These are phyloP conservation scores for Ferrisia virgata DNA, from an alignment of 2,888 invertebrate genomes.

Conservation along the genomic window DNA sequence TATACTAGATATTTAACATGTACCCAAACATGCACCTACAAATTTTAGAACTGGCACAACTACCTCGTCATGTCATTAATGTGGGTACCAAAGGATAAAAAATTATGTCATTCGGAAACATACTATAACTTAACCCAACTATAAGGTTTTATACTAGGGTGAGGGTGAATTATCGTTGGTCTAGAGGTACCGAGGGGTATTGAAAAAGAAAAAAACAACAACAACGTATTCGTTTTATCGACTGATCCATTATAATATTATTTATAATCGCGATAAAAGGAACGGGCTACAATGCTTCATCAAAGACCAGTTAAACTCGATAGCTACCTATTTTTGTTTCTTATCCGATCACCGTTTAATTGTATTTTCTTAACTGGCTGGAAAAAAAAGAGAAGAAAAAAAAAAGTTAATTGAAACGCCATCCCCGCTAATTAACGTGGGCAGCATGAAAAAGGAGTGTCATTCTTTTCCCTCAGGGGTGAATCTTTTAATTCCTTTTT, in stretches of 20 bases:
- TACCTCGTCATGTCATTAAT: not conserved
- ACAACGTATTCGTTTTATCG: slow-evolving; percentile 27
- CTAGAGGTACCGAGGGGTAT: not conserved
- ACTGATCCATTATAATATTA: not conserved
- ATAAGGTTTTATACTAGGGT: not conserved
- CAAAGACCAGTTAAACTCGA: slow-evolving; percentile 30
- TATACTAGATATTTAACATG: not conserved
- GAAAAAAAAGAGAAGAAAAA: slow-evolving; percentile 19
- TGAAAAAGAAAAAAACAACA: too few species aligned
- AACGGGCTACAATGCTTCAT: not conserved
- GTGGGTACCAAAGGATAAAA: not conserved
- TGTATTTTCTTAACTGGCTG: slow-evolving; percentile 36
- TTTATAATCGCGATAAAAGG: slow-evolving; percentile 24
- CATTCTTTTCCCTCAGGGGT: slow-evolving; percentile 42
- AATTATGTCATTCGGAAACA: not conserved
- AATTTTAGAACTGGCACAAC: not conserved
- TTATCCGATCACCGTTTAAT: slow-evolving; percentile 39
- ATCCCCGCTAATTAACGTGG: slow-evolving; percentile 43
- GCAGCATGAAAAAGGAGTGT: slow-evolving; percentile 44
- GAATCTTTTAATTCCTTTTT: slow-evolving; percentile 44
- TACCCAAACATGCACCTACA: not conserved
- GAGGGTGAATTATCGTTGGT: not conserved
- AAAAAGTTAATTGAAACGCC: slow-evolving; percentile 42
- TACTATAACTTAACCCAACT: not conserved
- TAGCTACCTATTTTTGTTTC: slow-evolving; percentile 31